Base-by-base conservation (phyloP, 1,140 invertebrate species). In the Mizuhopecten yessoensis region DNA sequence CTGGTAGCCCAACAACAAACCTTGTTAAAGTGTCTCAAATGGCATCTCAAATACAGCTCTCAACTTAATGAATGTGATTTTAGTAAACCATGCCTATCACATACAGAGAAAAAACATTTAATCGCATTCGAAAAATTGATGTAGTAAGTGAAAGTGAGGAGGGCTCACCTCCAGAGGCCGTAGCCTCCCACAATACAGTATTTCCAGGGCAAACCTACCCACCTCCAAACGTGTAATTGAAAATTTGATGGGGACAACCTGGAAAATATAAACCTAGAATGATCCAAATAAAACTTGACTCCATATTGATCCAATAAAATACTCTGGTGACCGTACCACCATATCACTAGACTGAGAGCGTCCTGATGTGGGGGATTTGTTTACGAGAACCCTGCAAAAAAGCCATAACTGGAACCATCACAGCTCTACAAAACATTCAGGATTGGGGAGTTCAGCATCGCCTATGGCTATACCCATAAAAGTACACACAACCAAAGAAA, bases 291-390 rank as follows among this genome's bases (percentile, higher is more conserved):
- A 75, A 75, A 75, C 57, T 29, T 0, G n/a, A 75, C 3, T 75
- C 57, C 23, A 75, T 75, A 75, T 75, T 75, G 57, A 75, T 75
- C 57, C 1, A 75, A 75, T 75, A 75, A 75, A 75, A 75, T 75
- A 75, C 57, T n/a, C 23, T 75, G 11, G 45, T 49, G 45, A 23
- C 45, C 45, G 45, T 75, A 75, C 57, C n/a, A 75, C 57, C 57
- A 75, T n/a, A 75, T n/a, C 57, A 75, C n/a, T 29, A 29, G 23
- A 75, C 57, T 29, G n/a, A 29, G 2, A 75, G 17, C 57, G 11
- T 75, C 57, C n/a, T 75, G 57, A 1, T 75, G 0, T n/a, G 5
- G 57, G 57, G 57, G 3, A 75, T 75, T 75, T 75, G 57, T 75
- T 75, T 75, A 75, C 57, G 57, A 75, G 57, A 29, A 75, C n/a